Evolutionary conservation across 1,140 invertebrate genomes (phyloP).

Genomic region (Odontomachus brunneus): DNA sequence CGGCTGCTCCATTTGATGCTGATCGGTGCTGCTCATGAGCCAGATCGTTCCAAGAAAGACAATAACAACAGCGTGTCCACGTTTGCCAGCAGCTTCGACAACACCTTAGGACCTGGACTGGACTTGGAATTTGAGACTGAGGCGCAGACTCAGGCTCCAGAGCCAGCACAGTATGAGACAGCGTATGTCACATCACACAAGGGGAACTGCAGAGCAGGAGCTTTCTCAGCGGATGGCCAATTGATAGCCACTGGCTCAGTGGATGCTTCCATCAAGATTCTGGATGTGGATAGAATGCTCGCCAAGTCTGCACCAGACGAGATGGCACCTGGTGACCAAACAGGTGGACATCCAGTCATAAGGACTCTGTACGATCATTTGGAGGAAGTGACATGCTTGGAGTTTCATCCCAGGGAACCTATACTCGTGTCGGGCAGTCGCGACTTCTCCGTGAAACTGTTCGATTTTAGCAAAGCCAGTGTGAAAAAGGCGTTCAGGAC

Average conservation of each 20-base stretch:
- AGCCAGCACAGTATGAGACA: constrained; percentile 98
- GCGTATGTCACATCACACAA: constrained; percentile 99
- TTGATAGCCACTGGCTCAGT: constrained; percentile 99
- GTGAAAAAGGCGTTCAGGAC: constrained; percentile 99
- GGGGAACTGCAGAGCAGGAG: constrained; percentile 96
- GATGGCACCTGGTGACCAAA: constrained; percentile 91
- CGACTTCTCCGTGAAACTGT: constrained; percentile 97
- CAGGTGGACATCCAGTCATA: constrained; percentile 98
- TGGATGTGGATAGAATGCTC: constrained; percentile 99
- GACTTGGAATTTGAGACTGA: constrained; percentile 99
- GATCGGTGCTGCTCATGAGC: constrained; percentile 94
- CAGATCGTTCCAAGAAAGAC: constrained; percentile 87
- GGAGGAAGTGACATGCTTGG: constrained; percentile 98
- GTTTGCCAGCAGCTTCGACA: constrained; percentile 88
- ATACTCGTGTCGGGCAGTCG: constrained; percentile 97
- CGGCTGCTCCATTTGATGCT: constrained; percentile 94
- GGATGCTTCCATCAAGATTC: constrained; percentile 99
- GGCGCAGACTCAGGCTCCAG: constrained; percentile 94
- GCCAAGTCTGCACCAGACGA: constrained; percentile 96
- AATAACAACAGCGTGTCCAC: constrained; percentile 86
- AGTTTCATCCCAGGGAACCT: constrained; percentile 98
- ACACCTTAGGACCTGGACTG: constrained; percentile 93
- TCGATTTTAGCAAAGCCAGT: constrained; percentile 99
- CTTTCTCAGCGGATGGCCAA: constrained; percentile 97
- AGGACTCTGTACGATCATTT: constrained; percentile 99